These are phyloP conservation scores for Tenthredo mesomela DNA, from an alignment of 2,888 invertebrate genomes.

Conservation along the genomic window DNA sequence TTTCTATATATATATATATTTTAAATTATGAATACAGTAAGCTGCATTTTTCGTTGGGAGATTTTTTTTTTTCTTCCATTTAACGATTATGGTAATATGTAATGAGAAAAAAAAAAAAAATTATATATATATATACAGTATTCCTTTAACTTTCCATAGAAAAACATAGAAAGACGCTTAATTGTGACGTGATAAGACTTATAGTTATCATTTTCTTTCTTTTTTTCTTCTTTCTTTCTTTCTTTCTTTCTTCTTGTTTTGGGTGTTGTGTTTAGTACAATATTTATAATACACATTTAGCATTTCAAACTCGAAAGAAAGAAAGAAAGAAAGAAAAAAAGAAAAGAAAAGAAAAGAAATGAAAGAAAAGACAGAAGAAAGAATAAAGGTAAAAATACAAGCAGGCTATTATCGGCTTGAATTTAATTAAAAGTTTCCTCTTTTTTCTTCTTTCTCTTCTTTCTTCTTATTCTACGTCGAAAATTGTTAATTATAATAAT, in stretches of 20 bases:
- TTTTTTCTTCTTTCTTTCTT: neutral
- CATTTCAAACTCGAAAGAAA: neutral
- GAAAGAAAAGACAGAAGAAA: neutral
- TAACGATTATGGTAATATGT: neutral
- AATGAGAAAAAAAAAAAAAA: neutral
- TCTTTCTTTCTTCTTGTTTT: neutral
- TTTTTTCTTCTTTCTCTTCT: no score
- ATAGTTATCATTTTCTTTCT: neutral
- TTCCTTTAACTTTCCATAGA: neutral
- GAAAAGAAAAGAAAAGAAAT: no score
- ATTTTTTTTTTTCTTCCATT: neutral
- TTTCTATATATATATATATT: neutral
- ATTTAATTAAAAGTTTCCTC: neutral
- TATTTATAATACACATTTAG: constrained; percentile 22
- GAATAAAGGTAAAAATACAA: neutral
- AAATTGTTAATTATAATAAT: neutral
- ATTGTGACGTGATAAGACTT: constrained; percentile 36
- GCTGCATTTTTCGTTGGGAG: neutral
- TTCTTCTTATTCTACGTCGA: neutral
- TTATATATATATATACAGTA: neutral
- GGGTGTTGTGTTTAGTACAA: constrained; percentile 19
- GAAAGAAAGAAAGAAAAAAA: neutral
- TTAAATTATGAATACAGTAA: neutral
- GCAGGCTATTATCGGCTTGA: neutral
- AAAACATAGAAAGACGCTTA: constrained; percentile 32